phyloP scores from a whole-genome alignment of 2,113 vertebrate genomes.

The Stigmatopora nigra region DNA sequence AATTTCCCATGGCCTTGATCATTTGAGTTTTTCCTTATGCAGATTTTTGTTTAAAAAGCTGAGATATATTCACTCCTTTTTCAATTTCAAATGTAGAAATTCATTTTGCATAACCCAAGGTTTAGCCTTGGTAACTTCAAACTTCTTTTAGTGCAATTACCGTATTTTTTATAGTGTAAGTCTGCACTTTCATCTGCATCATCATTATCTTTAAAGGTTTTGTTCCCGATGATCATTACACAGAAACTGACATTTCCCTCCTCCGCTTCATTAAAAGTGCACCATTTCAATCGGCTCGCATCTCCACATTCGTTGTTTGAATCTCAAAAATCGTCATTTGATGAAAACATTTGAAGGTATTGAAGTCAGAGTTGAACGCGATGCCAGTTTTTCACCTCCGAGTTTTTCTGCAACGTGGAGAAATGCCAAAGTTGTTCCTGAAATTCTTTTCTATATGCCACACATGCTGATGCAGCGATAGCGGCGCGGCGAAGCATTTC shows the following conservation, averaged over 20 bases:
- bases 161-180: too few relatives aligned
- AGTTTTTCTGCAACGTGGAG: slow-evolving; percentile 29
- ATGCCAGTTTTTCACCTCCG: too few relatives aligned
- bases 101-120: neutral
- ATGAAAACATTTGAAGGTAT: slow-evolving; percentile 33
- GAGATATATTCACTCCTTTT: neutral
- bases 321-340: slow-evolving; percentile 15
- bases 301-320: neutral
- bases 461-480: slow-evolving; percentile 57
- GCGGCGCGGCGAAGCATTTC: slow-evolving; percentile 38
- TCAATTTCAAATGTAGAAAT: neutral
- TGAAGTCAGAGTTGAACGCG: slow-evolving; percentile 43
- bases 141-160: too few relatives aligned
- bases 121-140: neutral
- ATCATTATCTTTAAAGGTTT: too few relatives aligned
- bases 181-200: too few relatives aligned
- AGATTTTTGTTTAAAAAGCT: neutral
- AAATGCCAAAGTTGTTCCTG: slow-evolving; percentile 62
- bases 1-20: neutral
- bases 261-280: slow-evolving; percentile 4
- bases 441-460: slow-evolving; percentile 51
- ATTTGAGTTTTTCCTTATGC: neutral
- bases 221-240: neutral
- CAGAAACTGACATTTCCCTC: neutral
- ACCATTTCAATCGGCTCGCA: neutral